Base-by-base conservation (phyloP, 2,113 vertebrate genomes). In the Gasterosteus nipponicus region DNA sequence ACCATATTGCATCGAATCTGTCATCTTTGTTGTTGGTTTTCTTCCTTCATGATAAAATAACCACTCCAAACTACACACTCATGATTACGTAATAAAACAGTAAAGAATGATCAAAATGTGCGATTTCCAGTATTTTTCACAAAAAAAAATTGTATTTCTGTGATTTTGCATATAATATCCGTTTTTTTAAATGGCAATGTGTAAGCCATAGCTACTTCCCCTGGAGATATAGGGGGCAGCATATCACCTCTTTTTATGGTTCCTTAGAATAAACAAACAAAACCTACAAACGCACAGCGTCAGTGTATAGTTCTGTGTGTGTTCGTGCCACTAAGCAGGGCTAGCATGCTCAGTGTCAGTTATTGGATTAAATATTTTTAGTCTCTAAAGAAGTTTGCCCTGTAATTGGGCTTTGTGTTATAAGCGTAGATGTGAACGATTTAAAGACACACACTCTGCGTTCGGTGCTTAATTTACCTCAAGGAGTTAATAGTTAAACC, bases 381-480 rank as follows among this genome's bases (percentile, higher is more conserved):
- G 35, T 35, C 51, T 60, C 39, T 70, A 16, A 69, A 76, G 70
- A 11, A 18, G 49, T 2, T 15, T 2, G 6, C 18, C 77, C 78
- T 83, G 75, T 85, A 84, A 87, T 80, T 57, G 53, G 42, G 46
- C 31, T 49, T 22, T 47, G 26, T 59, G 56, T 69, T 69, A 63
- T 16, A 18, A 38, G 33, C 7, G 39, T 68, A 42, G 39, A 75
- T 15, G 12, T 74, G 18, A 47, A 41, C 16, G 72, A 78, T 83
- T 58, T 78, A 41, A 72, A 39, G 75, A 41, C 10, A 44, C 29
- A 58, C 33, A 11, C 10, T 58, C 42, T 33, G 64, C 12, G 11
- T 69, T 62, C 71, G 42, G 58, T 39, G 61, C 14, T 77, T 54
- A 73, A 54, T 81, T 59, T 62, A 69, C 63, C n/a, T 82, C 63